A percentile compares a stretch with the other conserved stretches of the same genome.
Evolutionary conservation across 2,888 invertebrate species (phyloP).

Genomic region (Chrysotoxum bicinctum): DNA sequence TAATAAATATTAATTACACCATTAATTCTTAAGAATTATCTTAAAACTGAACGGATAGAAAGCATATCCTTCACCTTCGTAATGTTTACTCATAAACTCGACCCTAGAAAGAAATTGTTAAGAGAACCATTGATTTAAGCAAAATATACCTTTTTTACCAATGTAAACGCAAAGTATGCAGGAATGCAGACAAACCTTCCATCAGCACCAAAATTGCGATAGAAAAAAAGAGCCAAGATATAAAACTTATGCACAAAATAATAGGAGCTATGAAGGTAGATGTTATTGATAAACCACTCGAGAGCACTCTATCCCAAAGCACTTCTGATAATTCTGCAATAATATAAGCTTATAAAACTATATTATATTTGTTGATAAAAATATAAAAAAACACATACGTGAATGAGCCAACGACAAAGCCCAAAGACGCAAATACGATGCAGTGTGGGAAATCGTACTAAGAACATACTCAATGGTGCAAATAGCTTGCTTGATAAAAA

Average conservation of each 20-base stretch:
- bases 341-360: background rate
- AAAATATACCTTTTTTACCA: slow-evolving; percentile 85
- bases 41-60: slow-evolving; percentile 94
- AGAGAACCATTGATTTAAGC: background rate
- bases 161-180: slow-evolving; percentile 98
- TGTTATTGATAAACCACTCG: slow-evolving; percentile 84
- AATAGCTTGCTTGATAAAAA: slow-evolving; percentile 96
- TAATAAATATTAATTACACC: too few relatives aligned
- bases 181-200: slow-evolving; percentile 99
- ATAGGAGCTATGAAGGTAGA: slow-evolving; percentile 87
- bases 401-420: slow-evolving; percentile 97
- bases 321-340: slow-evolving; percentile 91
- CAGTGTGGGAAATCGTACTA: slow-evolving; percentile 97
- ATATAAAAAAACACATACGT: slow-evolving; percentile 85
- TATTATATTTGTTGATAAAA: background rate
- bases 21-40: slow-evolving; percentile 84
- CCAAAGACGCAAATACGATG: slow-evolving; percentile 98
- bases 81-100: slow-evolving; percentile 98
- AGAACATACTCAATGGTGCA: slow-evolving; percentile 98
- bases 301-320: slow-evolving; percentile 96
- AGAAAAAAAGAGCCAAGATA: slow-evolving; percentile 95
- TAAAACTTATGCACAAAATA: slow-evolving; percentile 92
- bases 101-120: slow-evolving; percentile 84
- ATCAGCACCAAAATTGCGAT: slow-evolving; percentile 97
- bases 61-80: slow-evolving; percentile 89